Percentiles rank a stretch among this genome's conserved stretches.
Conservation (phyloP, 2,797 vertebrate species). For the Falco concolor region DNA sequence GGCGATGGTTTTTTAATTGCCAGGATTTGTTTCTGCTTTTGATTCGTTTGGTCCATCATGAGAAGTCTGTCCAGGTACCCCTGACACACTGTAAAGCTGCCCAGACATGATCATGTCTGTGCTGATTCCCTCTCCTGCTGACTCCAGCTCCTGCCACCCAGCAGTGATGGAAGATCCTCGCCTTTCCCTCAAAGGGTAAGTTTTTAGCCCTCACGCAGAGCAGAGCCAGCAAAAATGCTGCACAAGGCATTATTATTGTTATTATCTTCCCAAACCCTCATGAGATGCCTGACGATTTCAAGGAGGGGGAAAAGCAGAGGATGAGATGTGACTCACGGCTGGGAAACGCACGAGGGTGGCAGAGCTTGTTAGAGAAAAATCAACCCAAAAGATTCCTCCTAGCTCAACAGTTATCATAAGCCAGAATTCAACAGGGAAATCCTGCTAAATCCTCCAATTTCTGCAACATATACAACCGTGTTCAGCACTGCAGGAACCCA, state of each 20-base stretch:
- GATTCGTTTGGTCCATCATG: rapidly evolving
- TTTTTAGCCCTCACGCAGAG: neutral
- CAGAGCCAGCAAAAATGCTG: neutral
- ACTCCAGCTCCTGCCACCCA: neutral
- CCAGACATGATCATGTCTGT: neutral
- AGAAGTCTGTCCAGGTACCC: neutral
- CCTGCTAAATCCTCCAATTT: neutral
- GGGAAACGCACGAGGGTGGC: neutral
- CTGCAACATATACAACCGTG: neutral
- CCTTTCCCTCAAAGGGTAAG: neutral
- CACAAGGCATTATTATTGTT: neutral
- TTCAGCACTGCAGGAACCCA: rapidly evolving
- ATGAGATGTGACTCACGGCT: conserved; percentile 6
- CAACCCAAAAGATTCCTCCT: neutral
- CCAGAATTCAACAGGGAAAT: neutral
- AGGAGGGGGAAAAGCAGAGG: neutral
- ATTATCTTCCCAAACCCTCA: neutral
- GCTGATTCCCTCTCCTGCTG: neutral
- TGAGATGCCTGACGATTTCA: neutral
- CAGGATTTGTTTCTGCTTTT: neutral
- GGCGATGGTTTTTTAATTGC: neutral
- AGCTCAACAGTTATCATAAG: neutral
- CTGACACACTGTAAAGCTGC: rapidly evolving
- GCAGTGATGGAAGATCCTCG: neutral
- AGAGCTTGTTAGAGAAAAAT: neutral